A percentile compares a stretch with the other conserved stretches of the same genome.
Evolutionary conservation across 2,797 vertebrate species (phyloP).

Genomic region (Fratercula arctica): DNA sequence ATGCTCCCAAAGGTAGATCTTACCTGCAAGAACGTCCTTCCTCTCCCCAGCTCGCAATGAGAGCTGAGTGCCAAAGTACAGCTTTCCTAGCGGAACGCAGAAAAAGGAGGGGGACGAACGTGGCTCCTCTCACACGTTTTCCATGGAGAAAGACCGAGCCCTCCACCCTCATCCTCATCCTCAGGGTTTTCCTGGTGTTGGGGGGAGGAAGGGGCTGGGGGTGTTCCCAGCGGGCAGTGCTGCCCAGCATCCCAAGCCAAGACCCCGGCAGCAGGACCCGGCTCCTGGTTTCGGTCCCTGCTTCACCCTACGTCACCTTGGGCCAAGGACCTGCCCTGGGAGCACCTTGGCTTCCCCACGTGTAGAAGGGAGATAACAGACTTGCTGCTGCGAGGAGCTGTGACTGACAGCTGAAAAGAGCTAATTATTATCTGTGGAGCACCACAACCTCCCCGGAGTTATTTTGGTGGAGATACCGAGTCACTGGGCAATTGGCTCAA

Average conservation of each 20-base stretch:
- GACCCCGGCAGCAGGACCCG: not conserved
- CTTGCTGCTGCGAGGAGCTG: not conserved
- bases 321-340: not conserved
- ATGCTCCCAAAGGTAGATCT: not conserved
- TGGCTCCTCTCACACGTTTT: not conserved
- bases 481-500: fast-evolving
- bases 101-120: not conserved
- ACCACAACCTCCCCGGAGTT: not conserved
- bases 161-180: not conserved
- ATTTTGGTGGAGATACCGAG: not conserved
- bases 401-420: not conserved
- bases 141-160: not conserved
- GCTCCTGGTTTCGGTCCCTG: fast-evolving
- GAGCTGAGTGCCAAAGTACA: not conserved
- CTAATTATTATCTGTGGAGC: not conserved
- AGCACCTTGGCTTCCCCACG: not conserved
- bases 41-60: not conserved
- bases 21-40: not conserved
- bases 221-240: not conserved
- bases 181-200: not conserved
- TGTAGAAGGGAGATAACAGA: not conserved
- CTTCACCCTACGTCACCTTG: not conserved
- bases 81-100: not conserved
- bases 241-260: fast-evolving
- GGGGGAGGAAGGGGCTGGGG: not conserved